Percentiles rank a stretch among this genome's conserved stretches.
Conservation (phyloP, 2,113 vertebrate genomes). For the Heptranchias perlo region DNA sequence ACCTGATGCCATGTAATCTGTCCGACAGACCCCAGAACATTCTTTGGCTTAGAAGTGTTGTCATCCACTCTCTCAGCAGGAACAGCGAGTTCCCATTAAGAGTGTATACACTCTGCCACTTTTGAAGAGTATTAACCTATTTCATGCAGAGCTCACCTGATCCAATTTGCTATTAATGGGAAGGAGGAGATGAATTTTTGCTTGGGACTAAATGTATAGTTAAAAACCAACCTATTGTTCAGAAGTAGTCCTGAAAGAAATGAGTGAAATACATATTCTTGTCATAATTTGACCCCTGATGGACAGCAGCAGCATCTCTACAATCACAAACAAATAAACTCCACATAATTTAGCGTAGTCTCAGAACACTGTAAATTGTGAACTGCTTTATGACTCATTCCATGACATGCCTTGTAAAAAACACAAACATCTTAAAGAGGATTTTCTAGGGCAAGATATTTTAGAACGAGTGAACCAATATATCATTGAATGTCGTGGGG, state of each 20-base stretch:
- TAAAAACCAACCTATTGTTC: background rate
- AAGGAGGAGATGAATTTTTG: background rate
- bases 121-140: background rate
- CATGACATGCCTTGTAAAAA: background rate
- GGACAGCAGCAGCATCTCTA: background rate
- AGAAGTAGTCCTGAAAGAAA: background rate
- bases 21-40: background rate
- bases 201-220: background rate
- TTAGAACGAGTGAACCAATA: background rate
- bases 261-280: background rate
- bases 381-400: background rate
- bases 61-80: background rate
- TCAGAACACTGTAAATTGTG: background rate
- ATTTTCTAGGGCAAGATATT: background rate
- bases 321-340: background rate
- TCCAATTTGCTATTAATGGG: background rate
- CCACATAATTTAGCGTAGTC: background rate
- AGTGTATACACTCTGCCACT: background rate
- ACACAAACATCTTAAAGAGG: background rate
- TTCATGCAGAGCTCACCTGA: background rate
- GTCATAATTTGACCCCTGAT: background rate
- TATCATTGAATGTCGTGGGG: background rate
- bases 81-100: background rate
- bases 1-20: background rate
- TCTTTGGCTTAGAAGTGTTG: background rate